Evolutionary conservation across 2,888 invertebrate species (phyloP).

Genomic region (Tetheella fluctuosa): DNA sequence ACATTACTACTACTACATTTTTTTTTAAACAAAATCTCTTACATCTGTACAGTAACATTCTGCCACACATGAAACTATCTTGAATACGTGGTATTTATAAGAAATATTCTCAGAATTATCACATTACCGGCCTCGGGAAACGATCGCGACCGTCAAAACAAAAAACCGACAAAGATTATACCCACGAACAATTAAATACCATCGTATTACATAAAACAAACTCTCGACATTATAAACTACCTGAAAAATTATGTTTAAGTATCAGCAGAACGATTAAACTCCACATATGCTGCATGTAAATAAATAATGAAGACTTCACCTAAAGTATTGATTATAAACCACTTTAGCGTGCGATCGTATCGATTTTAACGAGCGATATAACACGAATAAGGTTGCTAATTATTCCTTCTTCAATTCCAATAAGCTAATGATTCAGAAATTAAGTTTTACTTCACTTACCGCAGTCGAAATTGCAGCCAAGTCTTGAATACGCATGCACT

Average conservation of each 20-base stretch:
- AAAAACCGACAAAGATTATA: not conserved
- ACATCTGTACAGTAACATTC: not conserved
- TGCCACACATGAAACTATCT: not conserved
- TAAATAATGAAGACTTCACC: conserved; percentile 32
- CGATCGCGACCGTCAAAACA: not conserved
- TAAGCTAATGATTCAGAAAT: not conserved
- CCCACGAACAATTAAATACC: conserved; percentile 10
- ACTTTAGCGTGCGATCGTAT: conserved; percentile 13
- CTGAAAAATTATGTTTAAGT: not conserved
- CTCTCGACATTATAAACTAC: conserved; percentile 13
- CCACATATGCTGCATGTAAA: conserved; percentile 25
- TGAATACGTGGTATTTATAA: not conserved
- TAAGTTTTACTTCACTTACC: conserved; percentile 4
- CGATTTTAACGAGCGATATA: not conserved
- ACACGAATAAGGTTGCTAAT: not conserved
- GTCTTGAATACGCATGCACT: conserved; percentile 4
- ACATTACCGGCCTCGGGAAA: not conserved
- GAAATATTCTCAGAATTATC: not conserved
- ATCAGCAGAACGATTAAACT: conserved; percentile 39
- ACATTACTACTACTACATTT: too few species aligned
- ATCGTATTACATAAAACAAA: conserved; percentile 39
- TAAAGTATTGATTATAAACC: conserved; percentile 31
- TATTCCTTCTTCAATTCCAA: not conserved
- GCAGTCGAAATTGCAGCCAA: not conserved
- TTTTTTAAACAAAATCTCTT: too few species aligned